phyloP scores from a whole-genome alignment of 1,140 invertebrate genomes.

The Anagrus nilaparvatae region DNA sequence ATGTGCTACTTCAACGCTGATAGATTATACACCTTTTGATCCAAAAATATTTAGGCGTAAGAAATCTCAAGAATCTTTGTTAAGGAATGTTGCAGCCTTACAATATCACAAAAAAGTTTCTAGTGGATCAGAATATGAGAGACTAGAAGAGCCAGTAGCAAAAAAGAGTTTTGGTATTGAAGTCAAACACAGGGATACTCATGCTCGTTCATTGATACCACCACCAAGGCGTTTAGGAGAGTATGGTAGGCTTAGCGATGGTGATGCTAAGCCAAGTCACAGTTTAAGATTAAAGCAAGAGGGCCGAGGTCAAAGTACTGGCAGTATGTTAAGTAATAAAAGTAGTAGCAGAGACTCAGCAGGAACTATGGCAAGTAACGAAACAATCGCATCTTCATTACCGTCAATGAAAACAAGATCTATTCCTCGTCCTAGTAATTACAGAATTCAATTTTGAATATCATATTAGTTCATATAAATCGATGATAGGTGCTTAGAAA shows the following conservation, averaged over 20 bases:
- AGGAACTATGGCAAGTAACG: conserved; percentile 44
- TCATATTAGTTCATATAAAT: too few relatives aligned
- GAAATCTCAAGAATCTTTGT: conserved; percentile 48
- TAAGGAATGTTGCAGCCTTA: too few relatives aligned
- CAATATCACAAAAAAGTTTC: too few relatives aligned
- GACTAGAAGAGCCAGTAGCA: conserved; percentile 24
- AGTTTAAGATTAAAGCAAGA: conserved; percentile 35
- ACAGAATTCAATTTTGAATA: conserved; percentile 56
- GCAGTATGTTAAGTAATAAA: conserved; percentile 40
- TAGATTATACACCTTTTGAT: too few relatives aligned
- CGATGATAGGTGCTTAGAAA: too few relatives aligned
- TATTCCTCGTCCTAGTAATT: conserved; percentile 50
- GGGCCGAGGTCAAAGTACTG: conserved; percentile 36
- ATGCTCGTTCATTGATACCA: conserved; percentile 50
- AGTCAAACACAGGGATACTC: conserved; percentile 37
- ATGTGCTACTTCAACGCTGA: too few relatives aligned
- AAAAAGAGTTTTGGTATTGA: conserved; percentile 31
- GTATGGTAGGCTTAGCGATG: conserved; percentile 48
- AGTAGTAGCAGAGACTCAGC: conserved; percentile 44
- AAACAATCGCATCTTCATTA: conserved; percentile 49
- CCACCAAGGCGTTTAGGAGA: conserved; percentile 46
- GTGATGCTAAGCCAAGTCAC: conserved; percentile 36
- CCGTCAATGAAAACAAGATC: conserved; percentile 42
- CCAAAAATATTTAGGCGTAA: too few relatives aligned
- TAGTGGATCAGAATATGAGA: conserved; percentile 32